Base-by-base conservation (phyloP, 2,888 invertebrate species). In the Philaethria dido region DNA sequence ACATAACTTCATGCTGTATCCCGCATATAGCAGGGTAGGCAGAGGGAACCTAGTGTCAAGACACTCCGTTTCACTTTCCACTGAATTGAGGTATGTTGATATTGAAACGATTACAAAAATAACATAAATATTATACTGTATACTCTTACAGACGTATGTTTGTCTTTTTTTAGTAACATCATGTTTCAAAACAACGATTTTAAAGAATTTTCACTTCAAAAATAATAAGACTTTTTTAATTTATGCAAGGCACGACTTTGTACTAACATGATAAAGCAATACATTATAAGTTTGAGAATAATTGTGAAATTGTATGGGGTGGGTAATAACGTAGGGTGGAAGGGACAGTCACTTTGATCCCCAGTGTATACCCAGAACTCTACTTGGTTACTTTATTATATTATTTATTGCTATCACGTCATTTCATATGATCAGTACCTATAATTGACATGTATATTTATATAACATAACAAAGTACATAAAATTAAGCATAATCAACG, bases 291-390 rank as follows among this genome's bases (percentile, higher is more conserved):
- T 55, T 39, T 39, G 55, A 55, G 55, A 22, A 39, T 39, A 55
- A 36, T 55, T 55, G 55, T 55, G 20, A 39, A 55, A 20, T 55
- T 55, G 39, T 55, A 6, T 39, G 14, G 39, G 55, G 55, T 55
- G 55, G 55, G 39, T 55, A 55, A 55, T 39, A 39, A 39, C 20
- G 39, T 39, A 39, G 39, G 39, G 55, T 39, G 55, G 55, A 55
- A 55, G 55, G 55, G 55, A 55, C 36, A 39, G 55, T 39, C 55
- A 20, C 55, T 22, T 39, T 39, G 55, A 9, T 39, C 39, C 55
- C 55, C 20, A 39, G 39, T 55, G 18, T 55, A n/a, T 39, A 39
- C 39, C n/a, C n/a, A 39, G 55, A n/a, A 14, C 22, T 48, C 20
- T 9, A 55, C 55, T 55, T 55, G 55, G 36, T 22, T 39, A 36